Evolutionary conservation across 2,113 vertebrate species (phyloP).

Genomic region (Fulica atra): DNA sequence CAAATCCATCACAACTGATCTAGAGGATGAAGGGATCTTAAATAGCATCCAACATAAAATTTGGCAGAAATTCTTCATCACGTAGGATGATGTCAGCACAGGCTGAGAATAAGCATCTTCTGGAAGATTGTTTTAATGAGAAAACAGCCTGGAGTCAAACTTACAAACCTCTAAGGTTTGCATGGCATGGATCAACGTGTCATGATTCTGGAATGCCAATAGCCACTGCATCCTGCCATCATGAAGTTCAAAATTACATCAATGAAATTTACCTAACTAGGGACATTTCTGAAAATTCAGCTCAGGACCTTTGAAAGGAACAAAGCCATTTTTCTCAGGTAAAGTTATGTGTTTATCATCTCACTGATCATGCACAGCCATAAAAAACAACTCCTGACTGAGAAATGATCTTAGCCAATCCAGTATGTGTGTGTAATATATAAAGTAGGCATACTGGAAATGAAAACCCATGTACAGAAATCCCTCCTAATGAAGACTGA

Average conservation of each 20-base stretch:
- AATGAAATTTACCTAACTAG: neutral
- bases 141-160: neutral
- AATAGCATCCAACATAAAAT: neutral
- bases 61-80: neutral
- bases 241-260: neutral
- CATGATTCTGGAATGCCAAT: neutral
- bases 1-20: neutral
- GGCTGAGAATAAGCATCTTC: neutral
- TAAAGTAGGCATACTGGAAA: neutral
- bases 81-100: neutral
- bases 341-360: neutral
- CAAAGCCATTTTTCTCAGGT: neutral
- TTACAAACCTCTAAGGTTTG: neutral
- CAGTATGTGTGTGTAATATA: neutral
- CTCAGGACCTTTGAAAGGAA: neutral
- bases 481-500: neutral
- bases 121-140: neutral
- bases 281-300: neutral
- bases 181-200: neutral
- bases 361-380: neutral
- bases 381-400: neutral
- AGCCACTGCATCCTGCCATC: neutral
- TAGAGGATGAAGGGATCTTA: neutral
- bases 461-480: neutral
- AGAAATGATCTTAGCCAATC: neutral